Base-by-base conservation (phyloP, 1,140 invertebrate species). In the Platyscapa corneri region DNA sequence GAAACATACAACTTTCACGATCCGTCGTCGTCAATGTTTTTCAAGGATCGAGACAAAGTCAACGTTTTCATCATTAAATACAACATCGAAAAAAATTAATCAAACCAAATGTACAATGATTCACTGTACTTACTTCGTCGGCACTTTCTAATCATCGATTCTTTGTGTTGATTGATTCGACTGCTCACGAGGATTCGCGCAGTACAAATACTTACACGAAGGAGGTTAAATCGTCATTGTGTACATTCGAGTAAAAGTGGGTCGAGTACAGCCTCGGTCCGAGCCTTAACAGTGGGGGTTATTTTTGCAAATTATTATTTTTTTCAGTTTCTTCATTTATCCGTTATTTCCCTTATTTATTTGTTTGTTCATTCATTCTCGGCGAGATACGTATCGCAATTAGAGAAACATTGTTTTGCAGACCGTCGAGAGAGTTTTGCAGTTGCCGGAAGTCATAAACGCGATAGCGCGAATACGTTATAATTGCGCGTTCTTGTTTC, bases 371-470 rank as follows among this genome's bases (percentile, higher is more conserved):
- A 0, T 37, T 30, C 53, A 34, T 18, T 42, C 30, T n/a, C n/a
- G 6, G 12, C 14, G 27, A 81, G 78, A 81, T 81, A 70, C 39
- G 42, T 65, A 81, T 81, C 64, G 60, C 64, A 81, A 81, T 81
- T 67, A 81, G 78, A 70, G 78, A 49, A 81, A 81, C 78, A 81
- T 67, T 67, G 78, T 81, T 70, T 70, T 72, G 27, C 67, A 72
- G 67, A 39, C 5, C 34, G 34, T 23, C 34, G 5, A 39, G 23
- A 39, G 67, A 39, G 67, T 72, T 72, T 18, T 12, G 67, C 34
- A 39, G n/a, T 72, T 39, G 34, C 34, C 34, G 32, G 34, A 39
- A 72, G 67, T 23, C 67, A 23, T 72, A 72, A 72, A 72, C 1
- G 67, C n/a, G 32, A 72, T 72, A 39, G 34, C 20, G n/a, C 18